Evolutionary conservation across 2,113 vertebrate genomes (phyloP).

Genomic region (Connochaetes taurinus): DNA sequence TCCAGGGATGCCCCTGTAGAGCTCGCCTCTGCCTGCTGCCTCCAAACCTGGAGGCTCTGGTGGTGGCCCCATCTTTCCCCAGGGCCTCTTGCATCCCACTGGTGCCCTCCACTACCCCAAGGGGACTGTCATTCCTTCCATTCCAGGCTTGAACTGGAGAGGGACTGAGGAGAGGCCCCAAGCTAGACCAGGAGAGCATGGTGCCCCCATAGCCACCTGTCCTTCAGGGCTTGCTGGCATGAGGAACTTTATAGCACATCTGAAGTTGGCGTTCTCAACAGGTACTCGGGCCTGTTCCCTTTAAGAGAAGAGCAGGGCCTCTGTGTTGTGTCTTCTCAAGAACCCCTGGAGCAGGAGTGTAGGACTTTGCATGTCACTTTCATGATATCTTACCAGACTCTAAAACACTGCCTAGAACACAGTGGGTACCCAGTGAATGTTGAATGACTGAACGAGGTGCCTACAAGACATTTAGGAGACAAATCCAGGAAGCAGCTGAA

Average conservation of each 20-base stretch:
- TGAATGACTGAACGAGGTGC: neutral
- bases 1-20: neutral
- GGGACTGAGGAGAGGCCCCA: neutral
- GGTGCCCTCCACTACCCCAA: neutral
- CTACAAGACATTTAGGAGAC: neutral
- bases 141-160: neutral
- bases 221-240: neutral
- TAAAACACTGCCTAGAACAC: neutral
- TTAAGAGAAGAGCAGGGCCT: neutral
- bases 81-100: neutral
- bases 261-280: neutral
- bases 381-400: neutral
- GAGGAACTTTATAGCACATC: neutral
- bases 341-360: neutral
- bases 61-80: neutral
- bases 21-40: neutral
- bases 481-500: neutral
- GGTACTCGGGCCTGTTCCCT: neutral
- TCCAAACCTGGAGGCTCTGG: neutral
- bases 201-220: neutral
- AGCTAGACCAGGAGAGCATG: neutral
- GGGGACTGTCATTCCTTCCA: neutral
- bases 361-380: neutral
- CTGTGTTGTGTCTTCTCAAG: neutral
- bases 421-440: neutral